These are phyloP conservation scores for Toxotes lorentzi DNA, from an alignment of 2,797 vertebrate species.

Conservation along the genomic window DNA sequence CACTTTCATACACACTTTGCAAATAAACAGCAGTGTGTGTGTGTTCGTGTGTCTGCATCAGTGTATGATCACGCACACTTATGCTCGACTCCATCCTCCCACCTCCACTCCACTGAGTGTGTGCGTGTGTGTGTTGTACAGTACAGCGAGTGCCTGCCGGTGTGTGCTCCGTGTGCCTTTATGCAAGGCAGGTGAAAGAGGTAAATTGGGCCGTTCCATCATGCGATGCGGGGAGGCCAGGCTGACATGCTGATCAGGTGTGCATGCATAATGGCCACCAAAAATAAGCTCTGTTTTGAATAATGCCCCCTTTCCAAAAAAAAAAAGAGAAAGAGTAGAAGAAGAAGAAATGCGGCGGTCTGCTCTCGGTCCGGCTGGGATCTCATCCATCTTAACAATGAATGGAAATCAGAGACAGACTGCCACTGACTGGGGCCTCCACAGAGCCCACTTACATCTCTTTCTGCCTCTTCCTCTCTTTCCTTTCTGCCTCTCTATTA, in stretches of 20 bases:
- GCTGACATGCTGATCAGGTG: constrained; percentile 97
- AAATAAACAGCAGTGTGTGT: constrained; percentile 66
- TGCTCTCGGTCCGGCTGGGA: constrained; percentile 93
- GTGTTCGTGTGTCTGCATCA: constrained; percentile 18
- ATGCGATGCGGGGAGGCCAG: constrained; percentile 89
- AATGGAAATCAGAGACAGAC: constrained; percentile 95
- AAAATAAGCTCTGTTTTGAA: constrained; percentile 98
- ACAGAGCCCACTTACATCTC: constrained; percentile 83
- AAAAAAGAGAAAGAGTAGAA: constrained; percentile 57
- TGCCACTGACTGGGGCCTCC: constrained; percentile 83
- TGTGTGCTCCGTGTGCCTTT: constrained; percentile 85
- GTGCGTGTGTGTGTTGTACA: constrained; percentile 60
- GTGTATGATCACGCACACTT: constrained; percentile 56
- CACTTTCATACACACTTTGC: constrained; percentile 73
- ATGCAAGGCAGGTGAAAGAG: constrained; percentile 93
- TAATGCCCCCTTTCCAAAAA: constrained; percentile 88
- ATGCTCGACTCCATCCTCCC: constrained; percentile 59
- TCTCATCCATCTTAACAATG: constrained; percentile 98
- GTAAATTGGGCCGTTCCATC: constrained; percentile 97
- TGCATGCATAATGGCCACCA: constrained; percentile 96
- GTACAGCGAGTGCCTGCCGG: constrained; percentile 57
- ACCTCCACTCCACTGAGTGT: constrained; percentile 55
- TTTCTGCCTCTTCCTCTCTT: constrained; percentile 57
- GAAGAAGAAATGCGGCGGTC: constrained; percentile 90
- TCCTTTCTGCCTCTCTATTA: constrained; percentile 55